Evolutionary conservation across 2,797 vertebrate genomes (phyloP), one percentile per base, ranked within the genome.

Genomic region (Iguana delicatissima): DNA sequence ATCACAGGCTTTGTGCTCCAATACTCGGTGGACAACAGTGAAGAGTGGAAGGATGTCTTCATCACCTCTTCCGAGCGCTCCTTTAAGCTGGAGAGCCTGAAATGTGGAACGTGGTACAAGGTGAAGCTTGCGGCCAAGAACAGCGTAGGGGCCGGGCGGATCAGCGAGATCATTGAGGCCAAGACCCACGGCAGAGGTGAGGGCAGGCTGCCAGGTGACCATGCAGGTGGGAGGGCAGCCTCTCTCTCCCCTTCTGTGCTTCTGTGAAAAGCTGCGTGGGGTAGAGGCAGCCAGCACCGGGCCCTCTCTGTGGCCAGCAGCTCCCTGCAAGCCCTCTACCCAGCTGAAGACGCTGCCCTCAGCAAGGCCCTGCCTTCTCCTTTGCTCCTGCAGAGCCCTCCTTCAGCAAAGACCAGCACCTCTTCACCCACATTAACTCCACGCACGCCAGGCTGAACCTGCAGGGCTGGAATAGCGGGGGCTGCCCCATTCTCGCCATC

Each of bases 21-120:
- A 96, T 99, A 99, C 95, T 99, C 99, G 0, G 98, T 99, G 73
- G 99, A 99, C 97, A 99, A 99, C 97, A 99, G 99, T 0, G 99
- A 99, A 97, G 99, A 99, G 94, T 99, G 99, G 99, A 98, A 98
- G 95, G 99, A 99, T 0, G 99, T 99, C 89, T 99, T 99, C 95
- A 99, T 99, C 96, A 99, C 98, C 95, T 99, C 99, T 8, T 98
- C 97, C 0, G 99, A 99, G 94, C 98, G 98, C 76, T 98, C 99
- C 93, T 99, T 99, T 96, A 99, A 98, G 96, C 95, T 99, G 96
- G 99, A 99, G 94, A 99, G 98, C 97, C 98, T 99, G 94, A 98
- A 99, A 94, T 99, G 99, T 0, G 99, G 99, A 92, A 99, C 99
- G 1, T 99, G 99, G 99, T 99, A 99, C 96, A 99, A 99, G 97